Evolutionary conservation across 2,113 vertebrate species (phyloP), one percentile per base, ranked within the genome.

Genomic region (Isurus oxyrinchus): DNA sequence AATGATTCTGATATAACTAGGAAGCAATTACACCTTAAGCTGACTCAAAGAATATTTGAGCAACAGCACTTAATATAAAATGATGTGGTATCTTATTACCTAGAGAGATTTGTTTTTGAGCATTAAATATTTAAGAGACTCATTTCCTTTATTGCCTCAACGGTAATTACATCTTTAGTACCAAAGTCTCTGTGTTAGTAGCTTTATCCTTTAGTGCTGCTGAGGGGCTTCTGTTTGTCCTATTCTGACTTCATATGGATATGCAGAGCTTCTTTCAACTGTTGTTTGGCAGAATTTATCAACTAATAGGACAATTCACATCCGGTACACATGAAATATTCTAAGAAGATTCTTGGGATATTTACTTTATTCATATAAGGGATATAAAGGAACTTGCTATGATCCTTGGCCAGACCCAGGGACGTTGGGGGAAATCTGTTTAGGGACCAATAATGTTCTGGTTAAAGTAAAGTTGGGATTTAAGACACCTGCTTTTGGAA

Each of bases 111-210:
- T 63, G 59, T 63, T 91, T 57, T 94, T 55, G 84, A 53, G 21
- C 2, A 21, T 23, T 94, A 63, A 94, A 63, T 35, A 94, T 94
- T 61, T 59, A 57, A 61, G 55, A 63, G n/a, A 63, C 90, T 94
- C 14, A 94, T 66, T 94, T 94, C 90, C 90, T 63, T 63, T 94
- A 57, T 63, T 94, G 90, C 90, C 90, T 66, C 90, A 94, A 94
- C 40, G 35, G 35, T 40, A 40, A 61, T 94, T 63, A 94, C 90
- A 63, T 57, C 59, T 59, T 40, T 94, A 40, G 5, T 94, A 40
- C 35, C 8, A 66, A 25, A 19, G 14, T 63, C 66, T 94, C 61
- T 6, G 35, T 66, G 90, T 66, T 63, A 61, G 59, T 40, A 94
- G 59, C 2, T 90, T 31, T 10, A 27, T 14, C 53, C 57, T 63